Conservation (phyloP, 2,888 invertebrate species). For the Parasteatoda lunata region DNA sequence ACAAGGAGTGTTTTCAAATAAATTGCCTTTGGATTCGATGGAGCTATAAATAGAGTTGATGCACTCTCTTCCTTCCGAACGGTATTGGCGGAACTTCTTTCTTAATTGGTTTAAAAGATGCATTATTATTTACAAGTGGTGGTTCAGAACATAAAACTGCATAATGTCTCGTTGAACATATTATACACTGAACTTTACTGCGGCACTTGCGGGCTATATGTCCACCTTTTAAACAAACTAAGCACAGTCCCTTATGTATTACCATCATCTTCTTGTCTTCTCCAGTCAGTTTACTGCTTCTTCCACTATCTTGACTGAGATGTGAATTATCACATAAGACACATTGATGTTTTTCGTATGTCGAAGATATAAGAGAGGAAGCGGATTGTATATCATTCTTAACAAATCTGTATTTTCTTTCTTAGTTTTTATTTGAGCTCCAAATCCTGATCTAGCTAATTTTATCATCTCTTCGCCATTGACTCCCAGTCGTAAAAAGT, state of each 20-base stretch:
- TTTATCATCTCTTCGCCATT: constrained; percentile 8
- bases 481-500: not conserved
- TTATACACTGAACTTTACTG: too few species aligned
- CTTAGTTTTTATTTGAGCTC: constrained; percentile 1
- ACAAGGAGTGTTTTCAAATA: too few species aligned
- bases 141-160: not conserved
- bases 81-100: too few species aligned
- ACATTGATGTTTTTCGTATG: not conserved
- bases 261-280: not conserved
- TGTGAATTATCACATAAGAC: not conserved
- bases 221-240: too few species aligned
- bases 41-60: too few species aligned
- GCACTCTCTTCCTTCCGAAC: too few species aligned
- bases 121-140: too few species aligned
- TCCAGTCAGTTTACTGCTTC: not conserved
- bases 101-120: too few species aligned
- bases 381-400: too few species aligned
- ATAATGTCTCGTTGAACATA: not conserved
- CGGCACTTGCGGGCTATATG: too few species aligned
- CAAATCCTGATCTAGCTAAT: not conserved
- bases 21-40: not conserved
- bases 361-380: too few species aligned
- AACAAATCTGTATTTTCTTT: not conserved
- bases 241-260: too few species aligned
- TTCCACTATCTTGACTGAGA: not conserved